Base-by-base conservation (phyloP, 37 sponge, comb jelly and placozoan genomes). In the Ephydatia muelleri region DNA sequence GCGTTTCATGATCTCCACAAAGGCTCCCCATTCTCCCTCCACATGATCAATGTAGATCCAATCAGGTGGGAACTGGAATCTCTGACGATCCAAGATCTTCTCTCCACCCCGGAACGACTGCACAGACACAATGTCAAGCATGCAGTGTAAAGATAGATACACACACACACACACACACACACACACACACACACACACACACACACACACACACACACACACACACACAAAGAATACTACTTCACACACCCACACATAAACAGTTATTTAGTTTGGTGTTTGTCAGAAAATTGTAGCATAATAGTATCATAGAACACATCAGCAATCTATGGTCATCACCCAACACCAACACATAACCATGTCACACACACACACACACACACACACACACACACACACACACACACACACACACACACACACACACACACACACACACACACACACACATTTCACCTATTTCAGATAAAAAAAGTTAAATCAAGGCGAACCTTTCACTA, bases 11-110 rank as follows among this genome's bases (percentile, higher is more conserved):
- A 98, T 98, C 82, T 96, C 97, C 83, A 88, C 95, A 84, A 98
- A 98, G 26, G 99, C 95, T 1, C 90, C 84, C 99, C 99, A 98
- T 70, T 98, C 99, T 35, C 99, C 96, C 70, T 94, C 93, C 38
- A 98, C 86, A 35, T 96, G 80, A 43, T 98, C 99, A 38, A 88
- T 78, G 84, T 98, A 92, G 38, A 96, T 67, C 99, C 99, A 98
- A 43, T 67, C 89, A 27, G 81, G 48, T 0, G 99, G 99, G 88
- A 96, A 98, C 88, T 96, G 99, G 86, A 84, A 98, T 27, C 99
- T 37, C 88, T 96, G 95, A 11, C 95, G 76, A 49, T 98, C 97
- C 68, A 98, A 80, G 29, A 98, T 92, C 82, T 94, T 96, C 84
- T 98, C 96, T 0, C 99, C 99, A 68, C 88, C 81, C n/a, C 79